Evolutionary conservation across 2,888 invertebrate species (phyloP).

Genomic region (Folsomia candida): DNA sequence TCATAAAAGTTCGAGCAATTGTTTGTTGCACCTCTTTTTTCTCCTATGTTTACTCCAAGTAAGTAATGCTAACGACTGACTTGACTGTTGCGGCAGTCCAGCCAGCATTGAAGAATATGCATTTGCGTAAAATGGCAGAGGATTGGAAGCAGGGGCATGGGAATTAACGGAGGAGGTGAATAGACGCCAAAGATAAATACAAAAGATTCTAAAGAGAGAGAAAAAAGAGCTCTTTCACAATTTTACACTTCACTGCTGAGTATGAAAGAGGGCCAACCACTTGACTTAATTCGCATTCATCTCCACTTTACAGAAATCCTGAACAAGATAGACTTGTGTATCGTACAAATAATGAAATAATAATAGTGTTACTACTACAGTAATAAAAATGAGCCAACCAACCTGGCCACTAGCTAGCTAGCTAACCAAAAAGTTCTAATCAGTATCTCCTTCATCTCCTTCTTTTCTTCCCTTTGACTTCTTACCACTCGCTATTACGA

Average conservation of each 20-base stretch:
- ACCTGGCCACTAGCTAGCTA: not conserved
- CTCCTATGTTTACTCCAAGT: no score
- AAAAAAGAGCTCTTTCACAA: not conserved
- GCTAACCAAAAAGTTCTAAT: not conserved
- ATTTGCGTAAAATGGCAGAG: no score
- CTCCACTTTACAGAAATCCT: not conserved
- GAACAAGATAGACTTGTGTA: not conserved
- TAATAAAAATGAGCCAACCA: not conserved
- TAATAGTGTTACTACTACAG: not conserved
- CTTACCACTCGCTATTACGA: no score
- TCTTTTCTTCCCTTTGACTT: no score
- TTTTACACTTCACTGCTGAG: not conserved
- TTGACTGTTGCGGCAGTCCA: no score
- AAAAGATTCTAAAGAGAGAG: not conserved
- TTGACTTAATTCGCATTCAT: not conserved
- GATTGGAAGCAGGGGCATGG: not conserved
- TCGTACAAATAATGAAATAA: no score
- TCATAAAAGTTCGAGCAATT: no score
- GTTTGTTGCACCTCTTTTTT: no score
- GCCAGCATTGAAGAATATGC: no score
- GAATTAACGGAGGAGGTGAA: constrained; percentile 1
- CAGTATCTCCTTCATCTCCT: not conserved
- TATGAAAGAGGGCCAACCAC: not conserved
- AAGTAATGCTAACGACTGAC: no score
- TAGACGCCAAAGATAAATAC: not conserved